A percentile compares a stretch with the other conserved stretches of the same genome.
phyloP scores from a whole-genome alignment of 2,113 vertebrate genomes.

The human region GRCh38 chr19:45983001-45983500 shows the following conservation, averaged over 20 bases:
- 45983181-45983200: not conserved
- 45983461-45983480: no score
- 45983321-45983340: not conserved
- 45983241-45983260: constrained; percentile 15
- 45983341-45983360: not conserved
- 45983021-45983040: not conserved
- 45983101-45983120: not conserved
- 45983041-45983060: not conserved
- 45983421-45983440: no score
- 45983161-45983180: not conserved
- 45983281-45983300: not conserved
- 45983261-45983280: constrained; percentile 31
- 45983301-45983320: not conserved
- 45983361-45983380: not conserved
- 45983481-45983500: no score
- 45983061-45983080: not conserved
- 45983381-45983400: not conserved
- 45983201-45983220: not conserved
- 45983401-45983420: no score
- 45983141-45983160: not conserved
- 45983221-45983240: not conserved
- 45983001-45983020: no score
- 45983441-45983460: no score
- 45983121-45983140: not conserved
- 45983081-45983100: not conserved